Base-by-base conservation (phyloP, 2,888 invertebrate genomes). In the Euspilapteryx auroguttella region DNA sequence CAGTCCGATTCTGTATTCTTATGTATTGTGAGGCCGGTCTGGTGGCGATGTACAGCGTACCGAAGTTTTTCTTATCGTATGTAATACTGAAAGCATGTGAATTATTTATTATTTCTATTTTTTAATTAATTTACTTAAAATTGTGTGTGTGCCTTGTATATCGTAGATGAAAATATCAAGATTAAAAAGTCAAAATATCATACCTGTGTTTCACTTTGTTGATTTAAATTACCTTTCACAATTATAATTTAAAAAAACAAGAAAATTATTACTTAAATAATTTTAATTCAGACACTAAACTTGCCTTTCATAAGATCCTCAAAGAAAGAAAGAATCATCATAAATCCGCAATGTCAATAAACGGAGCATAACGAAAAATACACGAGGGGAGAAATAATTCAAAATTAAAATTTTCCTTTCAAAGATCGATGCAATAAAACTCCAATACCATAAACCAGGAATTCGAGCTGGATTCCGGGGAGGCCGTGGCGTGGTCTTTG, bases 131-230 rank as follows among this genome's bases (percentile, higher is more conserved):
- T 71, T 62, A 65, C 64, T 73, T 71, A 65, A 69, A 73, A 73
- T 73, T 80, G 79, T 80, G 81, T 79, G 81, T 82, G 82, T 82
- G 82, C 82, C 81, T 82, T 82, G 81, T 82, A 82, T 81, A 82
- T 81, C 65, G 77, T 79, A 78, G 78, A 79, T 71, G 71, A 77
- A 79, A 78, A 79, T 78, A 78, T 76, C 71, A 75, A 75, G 73
- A 79, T 78, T 79, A 75, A 79, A 75, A 75, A 55, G 58, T 64
- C 77, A 78, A 79, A 76, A 57, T 66, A 71, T 73, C 65, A 59
- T 39, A 42, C 42, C 66, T 66, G 52, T 44, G 50, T 55, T 54
- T 40, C 29, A 24, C 31, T 22, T 28, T 25, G n/a, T n/a, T n/a
- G n/a, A n/a, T n/a, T n/a, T n/a, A n/a, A n/a, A n/a, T n/a, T n/a